Base-by-base conservation (phyloP, 2,113 vertebrate species). In the Anarrhichthys ocellatus region DNA sequence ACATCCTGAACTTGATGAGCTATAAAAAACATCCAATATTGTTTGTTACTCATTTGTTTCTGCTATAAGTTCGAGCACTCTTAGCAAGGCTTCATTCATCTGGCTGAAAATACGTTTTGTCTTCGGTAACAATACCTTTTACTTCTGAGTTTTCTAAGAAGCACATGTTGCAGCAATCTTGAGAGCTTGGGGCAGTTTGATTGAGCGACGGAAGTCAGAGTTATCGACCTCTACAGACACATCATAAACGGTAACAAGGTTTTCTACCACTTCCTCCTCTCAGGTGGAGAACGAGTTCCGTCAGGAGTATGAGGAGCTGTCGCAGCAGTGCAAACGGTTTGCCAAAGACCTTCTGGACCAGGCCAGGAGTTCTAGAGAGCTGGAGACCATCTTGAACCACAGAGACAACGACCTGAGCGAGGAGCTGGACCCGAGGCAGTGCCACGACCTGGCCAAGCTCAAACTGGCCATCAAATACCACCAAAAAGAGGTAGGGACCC, bases 401-500 rank as follows among this genome's bases (percentile, higher is more conserved):
- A 93, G 97, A 84, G 98, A 98, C 89, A 97, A 96, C 48, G 97
- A 99, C 94, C 97, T 98, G 89, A 98, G 97, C 0, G 98, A 99
- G 70, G 98, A 99, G 67, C 94, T 99, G 88, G 98, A 99, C 88
- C 97, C 96, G 66, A 95, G 96, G 1, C 97, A 98, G 91, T 97
- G 97, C 92, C 98, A 98, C 32, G 97, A 99, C 88, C 93, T 99
- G 89, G 97, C 98, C 84, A 99, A 99, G 89, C 96, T 99, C 73
- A 99, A 99, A 83, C 96, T 99, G 86, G 98, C 98, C 92, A 99
- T 99, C 95, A 99, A 99, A 90, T 99, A 99, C 83, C 98, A 99
- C 91, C 98, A 99, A 92, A 99, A 99, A 88, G 98, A 99, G 98
- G 98, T 99, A 95, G 92, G 96, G 13, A 27, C 17, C 36, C 52